phyloP scores from a whole-genome alignment of 1,140 invertebrate genomes.

The Carcinoscorpius rotundicauda region DNA sequence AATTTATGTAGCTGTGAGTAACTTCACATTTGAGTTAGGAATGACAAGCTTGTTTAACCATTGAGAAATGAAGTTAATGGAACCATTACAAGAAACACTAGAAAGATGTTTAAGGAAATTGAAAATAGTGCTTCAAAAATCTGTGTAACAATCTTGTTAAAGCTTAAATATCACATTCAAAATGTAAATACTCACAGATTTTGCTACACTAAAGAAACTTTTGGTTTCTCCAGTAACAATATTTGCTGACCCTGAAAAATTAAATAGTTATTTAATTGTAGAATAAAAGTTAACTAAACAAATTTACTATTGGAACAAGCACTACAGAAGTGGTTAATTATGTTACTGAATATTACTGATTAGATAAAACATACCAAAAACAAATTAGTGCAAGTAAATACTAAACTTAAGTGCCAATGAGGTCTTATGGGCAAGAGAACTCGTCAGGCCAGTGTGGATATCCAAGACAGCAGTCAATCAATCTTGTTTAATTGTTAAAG shows the following conservation, averaged over 20 bases:
- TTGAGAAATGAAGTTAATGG: too few relatives aligned
- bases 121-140: background rate
- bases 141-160: background rate
- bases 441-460: too few relatives aligned
- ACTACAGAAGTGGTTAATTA: background rate
- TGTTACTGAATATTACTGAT: background rate
- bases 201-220: slow-evolving; percentile 39
- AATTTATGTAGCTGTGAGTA: too few relatives aligned
- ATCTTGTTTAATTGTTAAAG: too few relatives aligned
- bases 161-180: background rate
- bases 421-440: too few relatives aligned
- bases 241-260: slow-evolving; percentile 34
- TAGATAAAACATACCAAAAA: too few relatives aligned
- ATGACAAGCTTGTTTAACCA: too few relatives aligned
- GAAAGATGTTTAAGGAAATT: background rate
- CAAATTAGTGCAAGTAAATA: too few relatives aligned
- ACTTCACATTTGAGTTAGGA: too few relatives aligned
- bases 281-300: background rate
- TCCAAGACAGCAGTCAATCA: too few relatives aligned
- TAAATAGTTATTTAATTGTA: background rate
- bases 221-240: slow-evolving; percentile 39
- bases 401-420: too few relatives aligned
- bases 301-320: background rate
- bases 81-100: slow-evolving; percentile 7
- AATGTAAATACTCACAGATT: slow-evolving; percentile 32